Base-by-base conservation (phyloP, 2,888 invertebrate species). In the Cecidostiba fungosa region DNA sequence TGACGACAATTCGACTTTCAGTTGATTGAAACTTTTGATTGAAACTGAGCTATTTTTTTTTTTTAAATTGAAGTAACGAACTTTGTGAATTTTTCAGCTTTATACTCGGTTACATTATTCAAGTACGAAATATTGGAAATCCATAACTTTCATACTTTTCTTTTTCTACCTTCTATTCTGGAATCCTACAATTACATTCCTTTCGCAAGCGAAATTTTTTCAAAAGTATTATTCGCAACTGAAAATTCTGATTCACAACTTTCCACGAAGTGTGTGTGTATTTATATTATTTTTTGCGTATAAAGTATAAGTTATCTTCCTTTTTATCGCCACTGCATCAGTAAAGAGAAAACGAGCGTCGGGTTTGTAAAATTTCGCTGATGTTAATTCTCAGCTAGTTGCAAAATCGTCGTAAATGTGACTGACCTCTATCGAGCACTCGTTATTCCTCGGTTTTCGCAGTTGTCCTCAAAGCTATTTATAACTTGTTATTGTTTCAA, bases 361-460 rank as follows among this genome's bases (percentile, higher is more conserved):
- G 5, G 10, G 26, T 47, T 36, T 32, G 36, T 6, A 66, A 23
- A 36, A 69, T 26, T 72, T 80, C 10, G 80, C 80, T 72, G 72
- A 80, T 54, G 59, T 19, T 72, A 72, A 80, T 54, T 80, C 54
- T 19, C 19, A 50, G 26, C 16, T 23, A 70, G 72, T 80, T 80
- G 80, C 74, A 66, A 82, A 76, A 66, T 82, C 74, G 26, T 82
- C 70, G 50, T 69, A 62, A 73, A 79, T 70, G 69, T 47, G 29
- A 54, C 26, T 62, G 66, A 82, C 72, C 66, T 47, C 72, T 36
- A 54, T 50, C 16, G 32, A 73, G 23, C 36, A 70, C 62, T 59
- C 54, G 54, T 81, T 73, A 59, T 62, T 73, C n/a, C 50, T 73
- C 69, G 8, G 14, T 79, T 50, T 77, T 79, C 32, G 47, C 50